Percentiles rank a stretch among this genome's conserved stretches.
phyloP scores from a whole-genome alignment of 1,140 invertebrate genomes.

The Drosophila obscura region DNA sequence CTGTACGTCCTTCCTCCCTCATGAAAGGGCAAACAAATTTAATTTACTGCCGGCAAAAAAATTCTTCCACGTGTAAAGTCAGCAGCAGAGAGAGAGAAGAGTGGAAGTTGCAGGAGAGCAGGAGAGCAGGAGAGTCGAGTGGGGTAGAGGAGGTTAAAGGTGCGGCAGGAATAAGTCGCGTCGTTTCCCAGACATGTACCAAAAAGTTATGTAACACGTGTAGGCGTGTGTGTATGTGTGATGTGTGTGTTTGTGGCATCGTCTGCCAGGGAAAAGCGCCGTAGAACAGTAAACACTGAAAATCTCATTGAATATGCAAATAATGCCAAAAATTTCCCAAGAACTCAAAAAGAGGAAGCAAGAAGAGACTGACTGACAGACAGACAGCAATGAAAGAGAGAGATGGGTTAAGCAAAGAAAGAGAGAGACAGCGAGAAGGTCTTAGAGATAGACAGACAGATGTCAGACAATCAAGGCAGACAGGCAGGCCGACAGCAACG shows the following conservation, averaged over 20 bases:
- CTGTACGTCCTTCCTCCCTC: not conserved
- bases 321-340: slow-evolving; percentile 71
- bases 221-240: slow-evolving; percentile 15
- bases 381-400: not conserved
- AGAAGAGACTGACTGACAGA: slow-evolving; percentile 35
- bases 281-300: slow-evolving; percentile 35
- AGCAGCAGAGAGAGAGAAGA: not conserved
- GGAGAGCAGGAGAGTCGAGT: not conserved
- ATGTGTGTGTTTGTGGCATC: not conserved
- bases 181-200: slow-evolving; percentile 67
- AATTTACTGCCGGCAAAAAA: slow-evolving; percentile 77
- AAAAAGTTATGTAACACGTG: slow-evolving; percentile 70
- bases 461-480: slow-evolving; percentile 59
- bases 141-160: slow-evolving; percentile 9
- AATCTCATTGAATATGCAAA: slow-evolving; percentile 80
- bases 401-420: not conserved
- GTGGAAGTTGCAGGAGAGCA: not conserved
- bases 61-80: slow-evolving; percentile 74
- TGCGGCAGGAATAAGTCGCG: slow-evolving; percentile 43
- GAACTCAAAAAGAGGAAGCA: slow-evolving; percentile 28
- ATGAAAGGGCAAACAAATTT: slow-evolving; percentile 69
- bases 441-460: slow-evolving; percentile 51
- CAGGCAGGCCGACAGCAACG: slow-evolving; percentile 10
- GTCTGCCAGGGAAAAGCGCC: not conserved
- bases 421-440: slow-evolving; percentile 1